Evolutionary conservation across 1,140 invertebrate genomes (phyloP), one percentile per base, ranked within the genome.

Genomic region (Carcinoscorpius rotundicauda): DNA sequence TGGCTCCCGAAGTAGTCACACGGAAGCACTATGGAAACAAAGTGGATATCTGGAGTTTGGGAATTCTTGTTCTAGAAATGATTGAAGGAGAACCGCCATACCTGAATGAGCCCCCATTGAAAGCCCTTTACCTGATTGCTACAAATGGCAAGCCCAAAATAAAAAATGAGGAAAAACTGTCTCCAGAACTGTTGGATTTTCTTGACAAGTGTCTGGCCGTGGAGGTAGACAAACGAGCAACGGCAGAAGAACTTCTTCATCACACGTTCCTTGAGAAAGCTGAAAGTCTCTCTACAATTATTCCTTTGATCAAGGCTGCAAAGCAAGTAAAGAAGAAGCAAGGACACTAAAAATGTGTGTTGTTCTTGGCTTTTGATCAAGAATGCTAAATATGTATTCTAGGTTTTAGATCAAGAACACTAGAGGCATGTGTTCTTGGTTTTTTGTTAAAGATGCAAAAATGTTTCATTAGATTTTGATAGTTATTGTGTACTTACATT

Each of bases 51-150:
- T 85, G 83, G 83, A 77, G 79, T n/a, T 71, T 83, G 50, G 85
- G 85, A n/a, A 98, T 98, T 60, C 97, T 98, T 93, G 92, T 91
- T n/a, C 98, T 98, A 73, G 96, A 98, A 79, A 98, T 98, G 95
- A 91, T 98, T 56, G 93, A 97, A 75, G 95, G 95, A 0, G 92
- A 98, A 76, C 96, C 96, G n/a, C 97, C 97, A 4, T 99, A 99
- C 80, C 80, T 99, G 55, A 98, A 97, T 77, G 94, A 98, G 79
- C 88, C 92, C 11, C 94, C 93, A 6, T 76, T 98, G 6, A 84
- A 93, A 78, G 95, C 95, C 4, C 80, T 98, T 11, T 98, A 97
- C 81, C 80, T 98, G 63, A 98, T 98, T 67, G 94, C 95, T 49
- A 91, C 93, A 0, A 92, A 93, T 71, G 96, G 95, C 3, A 86